Evolutionary conservation across 1,140 invertebrate species (phyloP), one percentile per base, ranked within the genome.

Genomic region (Drosophila tristis): DNA sequence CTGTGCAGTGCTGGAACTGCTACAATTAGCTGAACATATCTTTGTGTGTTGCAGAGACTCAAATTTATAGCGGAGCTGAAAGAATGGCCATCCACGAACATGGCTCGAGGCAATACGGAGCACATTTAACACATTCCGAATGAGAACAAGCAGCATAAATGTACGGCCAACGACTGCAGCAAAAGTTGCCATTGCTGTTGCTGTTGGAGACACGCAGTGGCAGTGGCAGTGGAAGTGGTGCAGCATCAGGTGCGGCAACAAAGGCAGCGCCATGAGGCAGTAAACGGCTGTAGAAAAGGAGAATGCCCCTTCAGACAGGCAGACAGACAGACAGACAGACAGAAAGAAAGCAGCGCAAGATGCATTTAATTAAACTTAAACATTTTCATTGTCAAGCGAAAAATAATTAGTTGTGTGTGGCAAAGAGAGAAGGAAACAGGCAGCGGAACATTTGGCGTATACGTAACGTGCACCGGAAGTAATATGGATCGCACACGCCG

Each of bases 371-470:
- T 90, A 90, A 91, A 91, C 81, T 91, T 90, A 90, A 91, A 91
- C 90, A 91, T 91, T 91, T 91, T 91, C 85, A 85, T 91, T 91
- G 78, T 91, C 90, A 91, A 90, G 90, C 81, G 78, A 91, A 90
- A 91, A 91, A 91, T 91, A 91, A 91, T 91, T 91, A 91, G 90
- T 90, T 91, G 90, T 90, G 78, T 74, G 78, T 13, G 35, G 74
- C 49, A 78, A 45, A 43, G 56, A 58, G 56, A 54, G 45, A 61
- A 44, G 57, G 56, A 63, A 59, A 58, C 42, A 58, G 65, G 45
- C 65, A 60, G 74, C 74, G 65, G 70, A 73, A 78, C 71, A 82
- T 81, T 85, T 65, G 71, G 70, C 78, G 62, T 87, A 77, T 84
- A 82, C 73, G 78, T 82, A 79, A 79, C 84, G 71, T 68, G 78